Evolutionary conservation across 2,113 vertebrate species (phyloP).

Genomic region (Syngnathus floridae): DNA sequence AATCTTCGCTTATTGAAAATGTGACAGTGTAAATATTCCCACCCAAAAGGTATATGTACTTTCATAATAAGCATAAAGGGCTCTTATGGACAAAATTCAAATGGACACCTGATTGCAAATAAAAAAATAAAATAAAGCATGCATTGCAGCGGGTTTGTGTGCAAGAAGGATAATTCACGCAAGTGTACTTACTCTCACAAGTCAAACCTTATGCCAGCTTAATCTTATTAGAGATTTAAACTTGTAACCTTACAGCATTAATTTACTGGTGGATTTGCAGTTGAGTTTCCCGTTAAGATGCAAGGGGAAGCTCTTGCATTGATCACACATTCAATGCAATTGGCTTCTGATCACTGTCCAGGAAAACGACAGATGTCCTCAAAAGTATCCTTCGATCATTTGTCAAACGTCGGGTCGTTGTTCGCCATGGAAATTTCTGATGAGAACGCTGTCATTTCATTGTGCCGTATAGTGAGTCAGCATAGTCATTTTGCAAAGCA

Average conservation of each 20-base stretch:
- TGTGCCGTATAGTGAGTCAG: slow-evolving; percentile 1
- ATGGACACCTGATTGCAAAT: no score
- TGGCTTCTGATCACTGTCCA: neutral
- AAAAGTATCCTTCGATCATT: neutral
- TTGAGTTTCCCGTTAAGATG: neutral
- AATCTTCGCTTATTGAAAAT: no score
- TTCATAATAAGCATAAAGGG: no score
- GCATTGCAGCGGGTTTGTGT: neutral
- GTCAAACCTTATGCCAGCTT: neutral
- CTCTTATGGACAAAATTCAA: no score
- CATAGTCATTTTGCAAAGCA: slow-evolving; percentile 1
- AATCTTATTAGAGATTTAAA: neutral
- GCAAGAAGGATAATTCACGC: neutral
- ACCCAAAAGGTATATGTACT: no score
- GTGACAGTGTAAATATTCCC: no score
- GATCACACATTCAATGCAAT: neutral
- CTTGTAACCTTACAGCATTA: neutral
- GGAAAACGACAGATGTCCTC: neutral
- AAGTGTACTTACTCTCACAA: neutral
- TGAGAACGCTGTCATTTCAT: neutral
- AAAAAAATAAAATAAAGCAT: no score
- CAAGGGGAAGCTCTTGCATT: neutral
- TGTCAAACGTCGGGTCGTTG: neutral
- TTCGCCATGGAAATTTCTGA: neutral
- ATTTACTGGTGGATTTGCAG: neutral